A percentile compares a stretch with the other conserved stretches of the same genome.
Conservation (phyloP, 2,797 vertebrate genomes). For the Austrolebias charrua region DNA sequence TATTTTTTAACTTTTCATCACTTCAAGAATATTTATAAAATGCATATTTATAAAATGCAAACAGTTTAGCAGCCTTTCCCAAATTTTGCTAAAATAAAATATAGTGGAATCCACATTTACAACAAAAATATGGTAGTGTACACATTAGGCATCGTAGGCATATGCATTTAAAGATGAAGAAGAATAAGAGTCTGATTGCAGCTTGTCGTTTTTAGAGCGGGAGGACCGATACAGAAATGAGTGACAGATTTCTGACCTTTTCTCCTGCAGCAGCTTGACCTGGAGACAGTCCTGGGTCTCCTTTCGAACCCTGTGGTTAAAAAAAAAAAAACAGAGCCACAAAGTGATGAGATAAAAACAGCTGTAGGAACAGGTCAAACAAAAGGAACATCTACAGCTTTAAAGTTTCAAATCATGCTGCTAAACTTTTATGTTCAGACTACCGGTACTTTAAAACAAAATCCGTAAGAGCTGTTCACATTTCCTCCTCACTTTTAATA, state of each 20-base stretch:
- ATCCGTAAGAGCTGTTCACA: too few relatives aligned
- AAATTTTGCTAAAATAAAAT: too few relatives aligned
- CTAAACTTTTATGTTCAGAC: neutral
- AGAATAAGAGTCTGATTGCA: too few relatives aligned
- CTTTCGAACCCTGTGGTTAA: conserved; percentile 89
- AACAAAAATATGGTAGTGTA: too few relatives aligned
- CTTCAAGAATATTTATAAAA: too few relatives aligned
- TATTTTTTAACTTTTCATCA: too few relatives aligned
- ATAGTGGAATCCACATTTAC: too few relatives aligned
- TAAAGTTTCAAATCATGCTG: neutral
- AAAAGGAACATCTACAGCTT: neutral
- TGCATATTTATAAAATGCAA: neutral
- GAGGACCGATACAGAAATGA: neutral
- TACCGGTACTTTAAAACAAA: neutral
- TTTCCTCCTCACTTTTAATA: neutral
- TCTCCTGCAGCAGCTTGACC: conserved; percentile 85
- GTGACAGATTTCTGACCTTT: conserved; percentile 80
- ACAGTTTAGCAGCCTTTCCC: conserved; percentile 1
- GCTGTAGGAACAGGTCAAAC: neutral
- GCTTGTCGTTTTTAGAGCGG: too few relatives aligned
- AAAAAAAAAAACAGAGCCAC: conserved; percentile 38
- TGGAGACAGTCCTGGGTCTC: conserved; percentile 91
- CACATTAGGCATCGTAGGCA: too few relatives aligned
- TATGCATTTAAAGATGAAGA: too few relatives aligned
- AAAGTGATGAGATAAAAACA: conserved; percentile 5